A percentile compares a stretch with the other conserved stretches of the same genome.
phyloP scores from a whole-genome alignment of 1,140 invertebrate genomes.

The Drosophila asahinai region DNA sequence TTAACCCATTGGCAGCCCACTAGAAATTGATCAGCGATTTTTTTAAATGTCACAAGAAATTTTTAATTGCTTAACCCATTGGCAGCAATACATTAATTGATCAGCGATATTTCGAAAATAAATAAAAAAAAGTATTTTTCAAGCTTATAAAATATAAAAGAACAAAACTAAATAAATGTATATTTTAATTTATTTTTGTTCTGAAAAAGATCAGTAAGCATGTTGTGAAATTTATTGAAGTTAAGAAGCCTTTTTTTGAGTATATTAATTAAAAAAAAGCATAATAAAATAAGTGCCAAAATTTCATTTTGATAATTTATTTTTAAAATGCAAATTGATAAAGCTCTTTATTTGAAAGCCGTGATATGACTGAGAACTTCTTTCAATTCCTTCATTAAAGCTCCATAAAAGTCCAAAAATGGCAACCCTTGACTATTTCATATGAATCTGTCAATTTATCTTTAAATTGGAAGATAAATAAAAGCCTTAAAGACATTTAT shows the following conservation, averaged over 20 bases:
- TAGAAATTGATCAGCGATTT: not conserved
- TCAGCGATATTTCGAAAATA: not conserved
- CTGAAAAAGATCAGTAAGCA: too few species aligned
- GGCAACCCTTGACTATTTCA: not conserved
- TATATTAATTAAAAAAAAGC: not conserved
- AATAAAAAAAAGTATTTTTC: too few species aligned
- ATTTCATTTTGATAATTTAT: not conserved
- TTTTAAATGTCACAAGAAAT: not conserved
- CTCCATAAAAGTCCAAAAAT: constrained; percentile 1
- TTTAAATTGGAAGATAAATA: constrained; percentile 6
- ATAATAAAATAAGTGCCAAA: not conserved
- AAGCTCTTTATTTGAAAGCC: not conserved
- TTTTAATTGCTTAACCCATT: not conserved
- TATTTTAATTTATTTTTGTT: too few species aligned
- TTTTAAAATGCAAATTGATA: not conserved
- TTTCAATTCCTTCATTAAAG: not conserved
- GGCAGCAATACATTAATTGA: not conserved
- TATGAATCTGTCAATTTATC: constrained; percentile 15
- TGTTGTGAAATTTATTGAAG: too few species aligned
- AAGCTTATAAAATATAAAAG: too few species aligned
- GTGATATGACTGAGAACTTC: not conserved
- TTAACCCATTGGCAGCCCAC: constrained; percentile 18
- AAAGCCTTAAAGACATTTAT: constrained; percentile 5
- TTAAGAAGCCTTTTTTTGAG: too few species aligned
- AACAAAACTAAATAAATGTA: too few species aligned